Conservation (phyloP, 2,888 invertebrate species). For the Macroteleia sp. region DNA sequence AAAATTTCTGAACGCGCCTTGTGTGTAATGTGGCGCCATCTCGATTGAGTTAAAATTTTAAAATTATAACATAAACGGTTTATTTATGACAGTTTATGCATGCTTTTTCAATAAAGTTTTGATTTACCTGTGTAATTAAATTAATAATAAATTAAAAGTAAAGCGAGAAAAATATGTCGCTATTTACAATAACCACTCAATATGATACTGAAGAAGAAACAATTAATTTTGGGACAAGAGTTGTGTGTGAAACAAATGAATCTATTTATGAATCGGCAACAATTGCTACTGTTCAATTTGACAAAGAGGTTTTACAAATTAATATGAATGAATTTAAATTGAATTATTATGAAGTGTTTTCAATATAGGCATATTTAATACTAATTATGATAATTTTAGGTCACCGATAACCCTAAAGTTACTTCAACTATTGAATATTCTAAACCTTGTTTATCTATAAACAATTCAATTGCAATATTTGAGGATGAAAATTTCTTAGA, state of each 20-base stretch:
- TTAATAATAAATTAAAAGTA: no score
- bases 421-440: constrained; percentile 71
- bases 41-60: no score
- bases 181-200: constrained; percentile 82
- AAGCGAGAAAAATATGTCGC: constrained; percentile 65
- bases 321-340: neutral
- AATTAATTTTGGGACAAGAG: constrained; percentile 85
- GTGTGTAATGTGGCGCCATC: no score
- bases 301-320: constrained; percentile 63
- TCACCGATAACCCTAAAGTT: constrained; percentile 62
- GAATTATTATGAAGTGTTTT: no score
- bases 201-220: constrained; percentile 85
- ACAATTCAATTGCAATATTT: constrained; percentile 80
- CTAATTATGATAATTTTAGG: constrained; percentile 45
- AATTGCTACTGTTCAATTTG: constrained; percentile 79
- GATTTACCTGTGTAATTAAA: no score
- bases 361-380: no score
- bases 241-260: constrained; percentile 82
- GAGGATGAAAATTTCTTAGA: constrained; percentile 74
- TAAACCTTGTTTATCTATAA: constrained; percentile 75
- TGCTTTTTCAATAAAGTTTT: no score
- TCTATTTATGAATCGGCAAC: constrained; percentile 83
- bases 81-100: no score
- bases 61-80: no score
- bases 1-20: no score